Evolutionary conservation across 2,888 invertebrate genomes (phyloP).

Genomic region (Psylliodes chrysocephalus): DNA sequence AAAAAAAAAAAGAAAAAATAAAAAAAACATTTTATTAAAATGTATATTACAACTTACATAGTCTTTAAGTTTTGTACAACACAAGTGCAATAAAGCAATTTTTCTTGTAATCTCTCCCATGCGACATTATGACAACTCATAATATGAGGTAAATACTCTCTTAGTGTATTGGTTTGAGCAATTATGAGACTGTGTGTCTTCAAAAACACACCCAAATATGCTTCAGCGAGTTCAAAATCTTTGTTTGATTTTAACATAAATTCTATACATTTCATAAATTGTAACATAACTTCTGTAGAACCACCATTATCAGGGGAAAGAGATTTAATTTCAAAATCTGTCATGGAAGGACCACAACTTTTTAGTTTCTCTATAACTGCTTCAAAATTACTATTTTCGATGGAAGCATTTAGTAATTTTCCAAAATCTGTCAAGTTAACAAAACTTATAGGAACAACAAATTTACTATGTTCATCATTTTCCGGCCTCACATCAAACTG

Average conservation of each 20-base stretch:
- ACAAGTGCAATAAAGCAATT: slow-evolving; percentile 79
- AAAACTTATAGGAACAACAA: slow-evolving; percentile 70
- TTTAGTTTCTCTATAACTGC: slow-evolving; percentile 73
- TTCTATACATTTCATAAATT: slow-evolving; percentile 81
- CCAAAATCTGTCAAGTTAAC: slow-evolving; percentile 77
- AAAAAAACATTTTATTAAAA: too few species aligned
- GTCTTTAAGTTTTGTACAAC: slow-evolving; percentile 80
- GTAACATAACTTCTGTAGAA: slow-evolving; percentile 75
- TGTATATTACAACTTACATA: slow-evolving; percentile 48
- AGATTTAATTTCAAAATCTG: slow-evolving; percentile 88
- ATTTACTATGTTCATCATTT: slow-evolving; percentile 63
- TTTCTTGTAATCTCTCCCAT: slow-evolving; percentile 76
- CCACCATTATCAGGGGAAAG: slow-evolving; percentile 83
- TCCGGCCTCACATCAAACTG: slow-evolving; percentile 76
- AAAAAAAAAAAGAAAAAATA: too few species aligned
- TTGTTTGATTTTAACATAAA: slow-evolving; percentile 77
- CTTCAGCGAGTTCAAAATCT: slow-evolving; percentile 90
- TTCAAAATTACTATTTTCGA: slow-evolving; percentile 66
- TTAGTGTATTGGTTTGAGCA: slow-evolving; percentile 68
- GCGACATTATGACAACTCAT: slow-evolving; percentile 70
- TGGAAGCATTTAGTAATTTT: slow-evolving; percentile 69
- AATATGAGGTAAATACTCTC: slow-evolving; percentile 68
- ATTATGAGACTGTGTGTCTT: slow-evolving; percentile 79
- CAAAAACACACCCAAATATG: slow-evolving; percentile 88
- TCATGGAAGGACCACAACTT: slow-evolving; percentile 80